Percentiles rank a stretch among this genome's conserved stretches.
These are phyloP conservation scores for Polymixis lichenea DNA, from an alignment of 2,888 invertebrate species.

Conservation along the genomic window DNA sequence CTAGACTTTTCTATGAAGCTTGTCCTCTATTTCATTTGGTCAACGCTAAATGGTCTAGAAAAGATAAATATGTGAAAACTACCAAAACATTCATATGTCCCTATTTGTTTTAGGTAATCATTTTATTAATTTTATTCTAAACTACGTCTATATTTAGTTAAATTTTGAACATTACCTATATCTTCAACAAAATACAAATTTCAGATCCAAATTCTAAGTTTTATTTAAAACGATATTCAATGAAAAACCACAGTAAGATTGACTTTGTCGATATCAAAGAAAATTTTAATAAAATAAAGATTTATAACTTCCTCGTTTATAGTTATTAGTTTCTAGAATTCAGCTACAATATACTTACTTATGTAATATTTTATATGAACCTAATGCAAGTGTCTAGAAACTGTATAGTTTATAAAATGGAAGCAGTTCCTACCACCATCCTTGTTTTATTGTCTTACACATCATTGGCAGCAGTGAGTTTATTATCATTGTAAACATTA, in stretches of 20 bases:
- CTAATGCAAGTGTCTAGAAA: conserved; percentile 19
- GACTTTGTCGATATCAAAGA: conserved; percentile 19
- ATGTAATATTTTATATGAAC: conserved; percentile 19
- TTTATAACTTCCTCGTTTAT: conserved; percentile 47
- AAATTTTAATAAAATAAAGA: conserved; percentile 37
- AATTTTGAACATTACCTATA: background rate
- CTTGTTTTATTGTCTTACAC: conserved; percentile 38
- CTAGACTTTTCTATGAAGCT: background rate
- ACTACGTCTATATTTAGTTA: background rate
- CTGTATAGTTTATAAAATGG: conserved; percentile 42
- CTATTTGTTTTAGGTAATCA: background rate
- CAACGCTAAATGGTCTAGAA: background rate
- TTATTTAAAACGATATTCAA: background rate
- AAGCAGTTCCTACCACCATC: conserved; percentile 17
- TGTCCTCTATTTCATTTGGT: background rate
- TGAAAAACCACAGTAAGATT: background rate
- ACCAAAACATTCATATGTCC: background rate
- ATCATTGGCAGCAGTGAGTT: conserved; percentile 56
- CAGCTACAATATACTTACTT: conserved; percentile 8
- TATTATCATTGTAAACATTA: conserved; percentile 17
- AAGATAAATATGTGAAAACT: background rate
- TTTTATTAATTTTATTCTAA: background rate
- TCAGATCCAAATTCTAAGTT: background rate
- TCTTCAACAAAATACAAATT: background rate
- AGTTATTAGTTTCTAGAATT: conserved; percentile 47